Conservation (phyloP, 2,888 invertebrate species). For the Clepsis dumicolana region DNA sequence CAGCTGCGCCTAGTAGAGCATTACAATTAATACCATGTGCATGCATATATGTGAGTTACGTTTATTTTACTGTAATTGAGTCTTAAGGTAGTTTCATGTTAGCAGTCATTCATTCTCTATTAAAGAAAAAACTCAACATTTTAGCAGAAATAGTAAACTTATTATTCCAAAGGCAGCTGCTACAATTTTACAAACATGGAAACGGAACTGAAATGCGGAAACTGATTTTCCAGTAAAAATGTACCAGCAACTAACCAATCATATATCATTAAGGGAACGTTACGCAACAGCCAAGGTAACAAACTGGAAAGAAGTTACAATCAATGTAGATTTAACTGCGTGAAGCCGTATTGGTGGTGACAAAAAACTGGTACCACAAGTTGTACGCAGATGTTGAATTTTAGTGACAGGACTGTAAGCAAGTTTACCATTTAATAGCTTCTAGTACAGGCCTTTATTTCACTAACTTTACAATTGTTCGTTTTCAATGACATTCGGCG, state of each 20-base stretch:
- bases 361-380: slow-evolving; percentile 29
- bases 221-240: slow-evolving; percentile 9
- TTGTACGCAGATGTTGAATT: slow-evolving; percentile 19
- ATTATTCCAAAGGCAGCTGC: neutral
- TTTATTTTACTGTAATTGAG: too few relatives aligned
- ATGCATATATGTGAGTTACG: too few relatives aligned
- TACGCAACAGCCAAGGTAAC: slow-evolving; percentile 26
- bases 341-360: slow-evolving; percentile 23
- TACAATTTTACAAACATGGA: neutral
- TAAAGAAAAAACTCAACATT: too few relatives aligned
- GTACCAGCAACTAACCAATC: slow-evolving; percentile 15
- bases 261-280: slow-evolving; percentile 21
- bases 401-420: slow-evolving; percentile 9
- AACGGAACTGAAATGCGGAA: slow-evolving; percentile 12
- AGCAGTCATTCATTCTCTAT: too few relatives aligned
- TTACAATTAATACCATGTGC: too few relatives aligned
- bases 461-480: too few relatives aligned
- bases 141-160: too few relatives aligned
- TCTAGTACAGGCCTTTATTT: too few relatives aligned
- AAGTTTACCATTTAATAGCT: too few relatives aligned
- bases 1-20: too few relatives aligned
- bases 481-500: too few relatives aligned
- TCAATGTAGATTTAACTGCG: slow-evolving; percentile 36
- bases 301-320: slow-evolving; percentile 36
- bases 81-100: too few relatives aligned